Percentiles rank a stretch among this genome's conserved stretches.
Conservation (phyloP, 2,797 vertebrate species). For the Centropyge bicolor region DNA sequence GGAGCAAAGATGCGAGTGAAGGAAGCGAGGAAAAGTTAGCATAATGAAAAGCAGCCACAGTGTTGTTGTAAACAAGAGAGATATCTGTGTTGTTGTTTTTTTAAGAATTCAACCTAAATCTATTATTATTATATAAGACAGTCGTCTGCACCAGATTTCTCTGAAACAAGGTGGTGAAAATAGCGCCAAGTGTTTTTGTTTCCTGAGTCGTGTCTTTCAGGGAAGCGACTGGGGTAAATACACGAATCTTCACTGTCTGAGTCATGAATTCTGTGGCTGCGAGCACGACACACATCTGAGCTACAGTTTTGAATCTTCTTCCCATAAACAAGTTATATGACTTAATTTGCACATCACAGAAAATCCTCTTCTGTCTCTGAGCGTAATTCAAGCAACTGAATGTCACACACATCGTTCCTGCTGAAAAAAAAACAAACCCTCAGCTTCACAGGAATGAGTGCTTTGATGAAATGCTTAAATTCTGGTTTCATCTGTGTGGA, state of each 20-base stretch:
- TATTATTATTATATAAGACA: neutral
- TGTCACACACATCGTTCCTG: neutral
- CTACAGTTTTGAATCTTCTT: neutral
- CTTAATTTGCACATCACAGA: constrained; percentile 16
- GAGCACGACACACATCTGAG: neutral
- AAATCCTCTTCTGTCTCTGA: neutral
- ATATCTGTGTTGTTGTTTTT: neutral
- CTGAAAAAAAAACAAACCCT: neutral
- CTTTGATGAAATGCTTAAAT: constrained; percentile 10
- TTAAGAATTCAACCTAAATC: neutral
- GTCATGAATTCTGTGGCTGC: constrained; percentile 14
- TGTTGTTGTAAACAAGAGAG: neutral
- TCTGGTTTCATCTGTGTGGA: neutral
- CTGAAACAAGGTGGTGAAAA: neutral
- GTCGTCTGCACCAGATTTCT: constrained; percentile 5
- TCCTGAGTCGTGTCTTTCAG: neutral
- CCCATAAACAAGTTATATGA: neutral
- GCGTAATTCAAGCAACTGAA: constrained; percentile 4
- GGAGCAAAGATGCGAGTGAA: no score
- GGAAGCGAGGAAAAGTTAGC: no score
- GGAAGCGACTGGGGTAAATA: neutral
- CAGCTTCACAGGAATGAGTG: neutral
- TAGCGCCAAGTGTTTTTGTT: neutral
- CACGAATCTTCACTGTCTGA: neutral
- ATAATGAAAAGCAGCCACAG: no score